phyloP scores from a whole-genome alignment of 2,888 invertebrate species.

The Drymonia ruficornis region DNA sequence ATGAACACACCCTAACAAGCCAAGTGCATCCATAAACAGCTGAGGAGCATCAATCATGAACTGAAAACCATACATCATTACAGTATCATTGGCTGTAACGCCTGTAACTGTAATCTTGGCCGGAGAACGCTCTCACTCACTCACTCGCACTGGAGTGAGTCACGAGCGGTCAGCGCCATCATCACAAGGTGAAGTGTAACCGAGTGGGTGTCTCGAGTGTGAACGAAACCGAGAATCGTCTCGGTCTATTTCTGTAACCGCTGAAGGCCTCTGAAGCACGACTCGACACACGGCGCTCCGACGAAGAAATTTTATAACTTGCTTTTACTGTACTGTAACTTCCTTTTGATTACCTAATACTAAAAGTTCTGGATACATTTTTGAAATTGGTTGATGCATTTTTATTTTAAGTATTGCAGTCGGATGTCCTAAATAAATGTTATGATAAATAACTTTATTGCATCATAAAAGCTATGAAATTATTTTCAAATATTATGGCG shows the following conservation, averaged over 20 bases:
- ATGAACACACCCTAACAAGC: neutral
- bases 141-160: slow-evolving; percentile 64
- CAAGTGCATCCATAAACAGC: slow-evolving; percentile 10
- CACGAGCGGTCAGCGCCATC: slow-evolving; percentile 79
- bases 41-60: slow-evolving; percentile 21
- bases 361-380: slow-evolving; percentile 29
- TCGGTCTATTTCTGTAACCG: slow-evolving; percentile 75
- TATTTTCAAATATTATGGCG: slow-evolving; percentile 16
- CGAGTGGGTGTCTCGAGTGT: slow-evolving; percentile 78
- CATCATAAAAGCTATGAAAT: slow-evolving; percentile 17
- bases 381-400: slow-evolving; percentile 30
- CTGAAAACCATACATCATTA: slow-evolving; percentile 46
- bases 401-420: slow-evolving; percentile 16
- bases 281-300: slow-evolving; percentile 51
- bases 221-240: slow-evolving; percentile 72
- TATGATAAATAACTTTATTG: slow-evolving; percentile 14
- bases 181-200: slow-evolving; percentile 81
- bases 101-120: slow-evolving; percentile 34
- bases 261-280: slow-evolving; percentile 72
- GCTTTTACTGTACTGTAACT: slow-evolving; percentile 55
- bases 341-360: slow-evolving; percentile 70
- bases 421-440: slow-evolving; percentile 21
- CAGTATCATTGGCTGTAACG: slow-evolving; percentile 35
- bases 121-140: slow-evolving; percentile 39
- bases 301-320: slow-evolving; percentile 66